Evolutionary conservation across 2,113 vertebrate genomes (phyloP), one percentile per base, ranked within the genome.

Genomic region (Lucifuga dentata): DNA sequence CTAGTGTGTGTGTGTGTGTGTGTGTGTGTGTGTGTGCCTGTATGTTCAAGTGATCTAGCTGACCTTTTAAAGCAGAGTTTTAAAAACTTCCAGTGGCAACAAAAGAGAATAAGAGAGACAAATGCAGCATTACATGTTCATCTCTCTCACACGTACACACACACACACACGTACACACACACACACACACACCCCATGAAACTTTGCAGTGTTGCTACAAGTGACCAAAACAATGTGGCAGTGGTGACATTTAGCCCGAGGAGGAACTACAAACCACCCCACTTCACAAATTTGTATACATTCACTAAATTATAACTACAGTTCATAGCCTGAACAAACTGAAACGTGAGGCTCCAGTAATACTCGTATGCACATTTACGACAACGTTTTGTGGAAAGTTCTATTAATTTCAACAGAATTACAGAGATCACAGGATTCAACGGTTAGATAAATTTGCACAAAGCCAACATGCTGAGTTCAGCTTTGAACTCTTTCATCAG

Each of bases 191-290:
- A 40, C 40, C 16, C 45, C 50, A 1, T 38, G 45, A 59, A 56
- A 62, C 53, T 15, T 65, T 55, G 16, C n/a, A 39, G 11, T 78
- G 23, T 5, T 51, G 12, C 51, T 78, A 56, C 36, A 60, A 68
- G 38, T 85, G 67, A 84, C 49, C 44, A 80, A 68, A 85, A 79
- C 61, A 71, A 61, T 51, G 53, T 84, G 81, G 67, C 81, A 86
- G 72, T 66, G 15, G 43, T 84, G 89, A 82, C 82, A 83, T 90
- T 89, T 83, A 76, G 72, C 60, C 57, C 2, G 3, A n/a, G 44
- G 29, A 64, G 56, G 50, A 62, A 52, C 68, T 51, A 33, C 64
- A 33, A 33, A 8, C 35, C 35, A 23, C 17, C 17, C 59, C n/a
- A n/a, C 24, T 69, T 17, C 23, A n/a, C n/a, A n/a, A n/a, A n/a